Evolutionary conservation across 2,888 invertebrate species (phyloP), one percentile per base, ranked within the genome.

Genomic region (Caradrina kadenii): DNA sequence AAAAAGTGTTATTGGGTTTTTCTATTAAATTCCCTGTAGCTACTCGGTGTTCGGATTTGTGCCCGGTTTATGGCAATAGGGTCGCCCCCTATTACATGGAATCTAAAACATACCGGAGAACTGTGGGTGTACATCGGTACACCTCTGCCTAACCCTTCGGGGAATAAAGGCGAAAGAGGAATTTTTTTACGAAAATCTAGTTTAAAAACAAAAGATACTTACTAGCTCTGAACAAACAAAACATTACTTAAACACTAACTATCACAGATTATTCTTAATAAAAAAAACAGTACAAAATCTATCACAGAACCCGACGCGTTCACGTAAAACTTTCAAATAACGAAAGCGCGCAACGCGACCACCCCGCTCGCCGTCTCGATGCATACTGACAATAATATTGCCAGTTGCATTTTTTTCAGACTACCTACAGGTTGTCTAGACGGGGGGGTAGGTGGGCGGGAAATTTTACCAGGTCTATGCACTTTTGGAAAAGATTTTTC

Each of bases 141-240:
- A 26, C 26, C 26, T 26, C 26, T 26, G 26, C 26, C 26, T 26
- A 26, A 26, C 26, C 26, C 26, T 26, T 26, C 26, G 26, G 26
- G 4, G 26, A 26, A 26, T 4, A 26, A 2, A 26, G 26, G 26
- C 26, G 26, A 8, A 8, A 35, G 8, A 35, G 8, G 35, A 8
- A 8, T 8, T 8, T 35, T 35, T 35, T 26, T 35, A 0, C 0
- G 35, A 35, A 35, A 35, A 35, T 35, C 35, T 35, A 35, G 35
- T 35, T 39, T 35, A 42, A 3, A n/a, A 55, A 19, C 21, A 35
- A 13, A 11, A 2, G 8, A 61, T 90, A 93, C 93, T 93, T 86
- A 93, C 93, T 90, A 62, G 86, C 81, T 65, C 91, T 86, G 79
- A 93, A 92, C 7, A 93, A 72, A 79, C 93, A 93, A 78, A 92